Evolutionary conservation across 2,797 vertebrate species (phyloP).

Genomic region (Hippoglossus hippoglossus): DNA sequence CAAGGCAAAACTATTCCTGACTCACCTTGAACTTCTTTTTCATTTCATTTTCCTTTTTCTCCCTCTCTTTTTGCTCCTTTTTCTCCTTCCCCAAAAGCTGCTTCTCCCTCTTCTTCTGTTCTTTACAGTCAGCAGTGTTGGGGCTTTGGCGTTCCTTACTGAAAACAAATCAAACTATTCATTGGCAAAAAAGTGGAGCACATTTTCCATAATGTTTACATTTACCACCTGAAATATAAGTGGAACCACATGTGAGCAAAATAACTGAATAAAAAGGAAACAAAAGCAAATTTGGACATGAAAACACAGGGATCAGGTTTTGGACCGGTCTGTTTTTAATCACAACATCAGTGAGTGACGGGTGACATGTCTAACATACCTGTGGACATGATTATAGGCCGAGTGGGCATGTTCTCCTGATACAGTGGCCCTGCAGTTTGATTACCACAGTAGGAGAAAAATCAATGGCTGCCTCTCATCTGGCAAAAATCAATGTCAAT

Average conservation of each 20-base stretch:
- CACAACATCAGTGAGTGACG: neutral
- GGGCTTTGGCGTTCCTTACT: slow-evolving; percentile 77
- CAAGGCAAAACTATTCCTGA: neutral
- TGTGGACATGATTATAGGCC: slow-evolving; percentile 29
- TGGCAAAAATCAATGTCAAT: slow-evolving; percentile 27
- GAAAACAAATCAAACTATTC: slow-evolving; percentile 25
- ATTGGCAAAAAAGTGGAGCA: neutral
- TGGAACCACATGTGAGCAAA: neutral
- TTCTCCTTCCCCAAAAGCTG: slow-evolving; percentile 83
- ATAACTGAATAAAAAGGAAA: slow-evolving; percentile 1
- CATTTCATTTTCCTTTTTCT: slow-evolving; percentile 83
- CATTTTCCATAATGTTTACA: slow-evolving; percentile 12
- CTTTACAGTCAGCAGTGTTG: slow-evolving; percentile 72
- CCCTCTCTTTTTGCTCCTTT: slow-evolving; percentile 82
- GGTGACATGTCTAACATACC: slow-evolving; percentile 33
- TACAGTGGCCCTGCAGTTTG: slow-evolving; percentile 44
- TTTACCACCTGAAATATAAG: slow-evolving; percentile 6
- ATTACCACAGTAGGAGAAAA: slow-evolving; percentile 27
- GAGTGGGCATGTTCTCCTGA: slow-evolving; percentile 45
- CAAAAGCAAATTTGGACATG: neutral
- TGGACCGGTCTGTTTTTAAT: neutral
- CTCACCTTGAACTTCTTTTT: slow-evolving; percentile 87
- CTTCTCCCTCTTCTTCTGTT: slow-evolving; percentile 82
- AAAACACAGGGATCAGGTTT: neutral
- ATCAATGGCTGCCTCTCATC: slow-evolving; percentile 22